A percentile compares a stretch with the other conserved stretches of the same genome.
Evolutionary conservation across 2,888 invertebrate species (phyloP).

Genomic region (Aphodius sticticus): DNA sequence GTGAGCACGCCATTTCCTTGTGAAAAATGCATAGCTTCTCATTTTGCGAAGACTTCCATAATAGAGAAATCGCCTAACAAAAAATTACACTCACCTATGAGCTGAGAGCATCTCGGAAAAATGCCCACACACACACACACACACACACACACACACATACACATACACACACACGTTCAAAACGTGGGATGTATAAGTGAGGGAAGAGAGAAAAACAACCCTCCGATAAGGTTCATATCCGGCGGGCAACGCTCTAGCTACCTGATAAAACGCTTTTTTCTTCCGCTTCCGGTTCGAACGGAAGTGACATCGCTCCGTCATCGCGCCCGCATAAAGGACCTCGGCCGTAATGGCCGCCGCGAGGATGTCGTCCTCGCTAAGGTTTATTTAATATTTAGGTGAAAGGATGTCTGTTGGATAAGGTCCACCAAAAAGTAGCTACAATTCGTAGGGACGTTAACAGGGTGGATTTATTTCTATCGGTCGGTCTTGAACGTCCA

Average conservation of each 20-base stretch:
- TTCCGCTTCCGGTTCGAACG: not conserved
- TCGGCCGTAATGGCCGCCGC: not conserved
- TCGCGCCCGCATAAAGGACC: not conserved
- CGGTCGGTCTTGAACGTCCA: not conserved
- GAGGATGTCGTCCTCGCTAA: not conserved
- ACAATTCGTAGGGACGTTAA: not conserved
- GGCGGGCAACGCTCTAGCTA: not conserved
- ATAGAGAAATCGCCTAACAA: not conserved
- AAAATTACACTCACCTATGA: not conserved
- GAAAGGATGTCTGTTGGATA: not conserved
- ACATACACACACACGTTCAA: not conserved
- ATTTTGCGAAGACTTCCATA: not conserved
- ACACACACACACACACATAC: not conserved
- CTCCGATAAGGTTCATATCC: not conserved
- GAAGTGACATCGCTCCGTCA: not conserved
- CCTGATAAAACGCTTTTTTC: not conserved
- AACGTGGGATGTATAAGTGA: not conserved
- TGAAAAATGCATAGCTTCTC: not conserved
- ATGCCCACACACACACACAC: not conserved
- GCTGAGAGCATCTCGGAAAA: not conserved
- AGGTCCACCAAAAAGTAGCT: not conserved
- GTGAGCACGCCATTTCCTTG: not conserved
- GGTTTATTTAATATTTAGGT: slow-evolving; percentile 4
- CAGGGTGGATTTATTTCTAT: not conserved
- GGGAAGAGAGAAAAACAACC: not conserved